Evolutionary conservation across 2,113 vertebrate genomes (phyloP).

Genomic region (Ictalurus furcatus): DNA sequence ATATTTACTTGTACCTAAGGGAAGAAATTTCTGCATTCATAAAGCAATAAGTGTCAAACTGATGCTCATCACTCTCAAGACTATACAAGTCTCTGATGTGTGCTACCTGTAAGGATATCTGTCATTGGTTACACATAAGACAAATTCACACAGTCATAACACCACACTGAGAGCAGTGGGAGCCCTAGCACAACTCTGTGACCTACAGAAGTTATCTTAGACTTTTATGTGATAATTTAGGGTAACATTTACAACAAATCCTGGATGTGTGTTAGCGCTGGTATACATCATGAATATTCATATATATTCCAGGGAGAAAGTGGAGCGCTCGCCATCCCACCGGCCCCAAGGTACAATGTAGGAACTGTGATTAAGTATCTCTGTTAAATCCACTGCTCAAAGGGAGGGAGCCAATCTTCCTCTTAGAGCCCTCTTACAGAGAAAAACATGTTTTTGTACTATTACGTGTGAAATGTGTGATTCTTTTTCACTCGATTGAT

Average conservation of each 20-base stretch:
- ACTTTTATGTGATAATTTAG: neutral
- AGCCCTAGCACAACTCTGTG: neutral
- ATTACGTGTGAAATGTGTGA: neutral
- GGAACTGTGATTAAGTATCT: slow-evolving; percentile 34
- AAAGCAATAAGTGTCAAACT: slow-evolving; percentile 11
- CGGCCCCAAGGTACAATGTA: slow-evolving; percentile 10
- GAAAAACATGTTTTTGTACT: neutral
- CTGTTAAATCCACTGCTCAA: neutral
- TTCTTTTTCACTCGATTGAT: neutral
- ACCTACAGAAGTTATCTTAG: neutral
- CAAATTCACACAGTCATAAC: slow-evolving; percentile 5
- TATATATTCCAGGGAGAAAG: neutral
- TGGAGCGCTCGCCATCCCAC: slow-evolving; percentile 26
- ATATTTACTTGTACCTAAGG: neutral
- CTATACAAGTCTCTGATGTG: neutral
- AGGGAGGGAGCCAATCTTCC: neutral
- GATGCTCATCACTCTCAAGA: neutral
- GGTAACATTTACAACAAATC: neutral
- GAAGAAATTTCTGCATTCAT: neutral
- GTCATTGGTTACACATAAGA: neutral
- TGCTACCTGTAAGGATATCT: neutral
- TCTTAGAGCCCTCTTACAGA: neutral
- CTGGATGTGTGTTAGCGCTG: neutral
- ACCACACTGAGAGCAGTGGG: neutral
- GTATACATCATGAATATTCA: slow-evolving; percentile 45